These are phyloP conservation scores for Drosophila setifemur DNA, from an alignment of 1,140 invertebrate genomes.

Conservation along the genomic window DNA sequence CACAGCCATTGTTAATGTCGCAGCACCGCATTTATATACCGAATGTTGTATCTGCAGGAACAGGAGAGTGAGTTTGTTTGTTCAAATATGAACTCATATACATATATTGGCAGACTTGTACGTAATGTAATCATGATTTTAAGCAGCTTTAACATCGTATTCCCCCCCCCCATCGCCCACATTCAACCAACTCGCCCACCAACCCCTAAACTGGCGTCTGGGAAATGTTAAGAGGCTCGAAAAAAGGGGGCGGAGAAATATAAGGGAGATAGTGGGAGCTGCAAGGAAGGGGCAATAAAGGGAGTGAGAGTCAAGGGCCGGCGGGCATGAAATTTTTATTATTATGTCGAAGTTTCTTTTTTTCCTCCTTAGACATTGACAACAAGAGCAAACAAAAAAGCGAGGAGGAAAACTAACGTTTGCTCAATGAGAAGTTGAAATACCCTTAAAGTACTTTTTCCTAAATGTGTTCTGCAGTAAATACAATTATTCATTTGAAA, in stretches of 20 bases:
- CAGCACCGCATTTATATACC: constrained; percentile 18
- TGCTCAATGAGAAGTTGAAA: too few relatives aligned
- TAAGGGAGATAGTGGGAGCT: background rate
- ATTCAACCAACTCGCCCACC: background rate
- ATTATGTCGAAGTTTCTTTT: constrained; percentile 72
- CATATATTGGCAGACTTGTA: constrained; percentile 48
- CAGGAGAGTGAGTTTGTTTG: too few relatives aligned
- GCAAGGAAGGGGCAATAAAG: background rate
- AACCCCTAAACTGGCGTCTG: constrained; percentile 21
- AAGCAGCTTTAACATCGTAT: constrained; percentile 68
- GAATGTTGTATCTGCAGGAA: constrained; percentile 1
- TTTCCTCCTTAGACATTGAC: constrained; percentile 24
- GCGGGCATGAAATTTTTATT: constrained; percentile 75
- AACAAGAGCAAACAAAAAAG: background rate
- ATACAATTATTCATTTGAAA: too few relatives aligned
- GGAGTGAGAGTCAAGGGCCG: constrained; percentile 3
- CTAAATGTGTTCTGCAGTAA: too few relatives aligned
- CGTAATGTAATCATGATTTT: constrained; percentile 70
- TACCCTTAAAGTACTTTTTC: too few relatives aligned
- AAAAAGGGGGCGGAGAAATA: background rate
- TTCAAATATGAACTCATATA: too few relatives aligned
- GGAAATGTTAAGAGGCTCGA: constrained; percentile 23
- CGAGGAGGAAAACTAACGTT: too few relatives aligned
- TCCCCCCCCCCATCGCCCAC: background rate
- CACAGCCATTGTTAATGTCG: constrained; percentile 40